Evolutionary conservation across 2,888 invertebrate species (phyloP).

Genomic region (Eulithis testata): DNA sequence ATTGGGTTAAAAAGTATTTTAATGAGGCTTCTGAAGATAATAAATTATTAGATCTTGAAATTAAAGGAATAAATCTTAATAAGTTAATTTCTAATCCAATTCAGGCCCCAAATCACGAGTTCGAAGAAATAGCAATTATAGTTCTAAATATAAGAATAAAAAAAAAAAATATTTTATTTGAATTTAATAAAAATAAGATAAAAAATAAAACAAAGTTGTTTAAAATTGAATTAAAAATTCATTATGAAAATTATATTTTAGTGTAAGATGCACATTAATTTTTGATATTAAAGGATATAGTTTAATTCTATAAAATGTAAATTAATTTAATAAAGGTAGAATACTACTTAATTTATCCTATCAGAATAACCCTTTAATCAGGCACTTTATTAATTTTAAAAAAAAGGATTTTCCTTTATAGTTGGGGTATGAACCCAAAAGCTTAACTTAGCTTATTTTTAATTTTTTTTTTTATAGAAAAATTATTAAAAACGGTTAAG

Average conservation of each 20-base stretch:
- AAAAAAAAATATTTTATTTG: constrained; percentile 79
- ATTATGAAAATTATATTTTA: constrained; percentile 76
- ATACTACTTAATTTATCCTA: constrained; percentile 71
- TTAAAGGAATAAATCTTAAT: constrained; percentile 85
- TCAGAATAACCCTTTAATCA: constrained; percentile 78
- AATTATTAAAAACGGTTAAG: constrained; percentile 51
- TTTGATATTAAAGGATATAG: constrained; percentile 86
- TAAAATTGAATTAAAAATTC: constrained; percentile 60
- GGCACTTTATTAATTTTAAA: constrained; percentile 77
- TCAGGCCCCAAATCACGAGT: constrained; percentile 79
- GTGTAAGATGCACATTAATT: constrained; percentile 86
- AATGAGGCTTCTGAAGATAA: constrained; percentile 81
- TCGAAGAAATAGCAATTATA: constrained; percentile 67
- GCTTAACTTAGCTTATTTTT: constrained; percentile 84
- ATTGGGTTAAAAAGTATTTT: constrained; percentile 86
- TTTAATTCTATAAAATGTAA: constrained; percentile 84
- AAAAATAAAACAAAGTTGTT: constrained; percentile 83
- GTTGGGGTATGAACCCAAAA: constrained; percentile 87
- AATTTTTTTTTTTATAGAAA: constrained; percentile 52
- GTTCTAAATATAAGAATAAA: constrained; percentile 82
- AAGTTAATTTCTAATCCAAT: constrained; percentile 87
- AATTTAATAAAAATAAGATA: constrained; percentile 75
- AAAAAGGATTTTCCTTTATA: constrained; percentile 75
- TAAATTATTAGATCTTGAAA: constrained; percentile 78
- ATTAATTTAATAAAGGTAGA: constrained; percentile 80